Base-by-base conservation (phyloP, 1,140 invertebrate species). In the Lepidostoma basale region DNA sequence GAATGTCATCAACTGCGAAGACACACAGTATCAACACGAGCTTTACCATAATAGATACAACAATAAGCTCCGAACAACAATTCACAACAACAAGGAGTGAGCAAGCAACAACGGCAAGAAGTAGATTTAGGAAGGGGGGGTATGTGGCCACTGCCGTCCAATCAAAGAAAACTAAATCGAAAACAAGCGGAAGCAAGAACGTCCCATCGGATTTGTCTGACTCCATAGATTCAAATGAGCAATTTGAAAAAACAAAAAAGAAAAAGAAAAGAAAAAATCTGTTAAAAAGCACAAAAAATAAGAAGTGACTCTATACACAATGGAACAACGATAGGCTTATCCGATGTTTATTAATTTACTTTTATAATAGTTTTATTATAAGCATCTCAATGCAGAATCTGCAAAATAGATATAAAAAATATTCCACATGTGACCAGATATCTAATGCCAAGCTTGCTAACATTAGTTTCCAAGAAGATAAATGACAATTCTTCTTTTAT, bases 101-200 rank as follows among this genome's bases (percentile, higher is more conserved):
- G 64, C 76, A 81, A 77, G 78, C 76, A 10, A 65, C 62, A 20
- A 76, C 78, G 4, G 68, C 77, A 39, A 83, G 80, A 63, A 80
- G 76, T 68, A 83, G 83, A 67, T 87, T 88, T 70, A 83, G 83
- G 73, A 88, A 87, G 73, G 78, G 83, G 65, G 85, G 84, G n/a
- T 79, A 85, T 70, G 85, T 87, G 2, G 81, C 85, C 14, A 86
- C 85, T 16, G 85, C 84, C 6, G 78, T 85, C 45, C 81, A 83
- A 72, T 77, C 73, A 3, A 81, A 78, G 40, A 81, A 79, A 70
- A 69, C 74, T 20, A 77, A 40, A 75, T 73, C 62, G 16, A 76
- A 76, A 67, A 70, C 75, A 22, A 40, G 77, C 14, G 20, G n/a
- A n/a, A 54, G 30, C 16, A 25, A 76, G 58, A 68, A 74, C 60